A percentile compares a stretch with the other conserved stretches of the same genome.
Evolutionary conservation across 2,888 invertebrate genomes (phyloP).

Genomic region (Eueremaeus valkanovi): DNA sequence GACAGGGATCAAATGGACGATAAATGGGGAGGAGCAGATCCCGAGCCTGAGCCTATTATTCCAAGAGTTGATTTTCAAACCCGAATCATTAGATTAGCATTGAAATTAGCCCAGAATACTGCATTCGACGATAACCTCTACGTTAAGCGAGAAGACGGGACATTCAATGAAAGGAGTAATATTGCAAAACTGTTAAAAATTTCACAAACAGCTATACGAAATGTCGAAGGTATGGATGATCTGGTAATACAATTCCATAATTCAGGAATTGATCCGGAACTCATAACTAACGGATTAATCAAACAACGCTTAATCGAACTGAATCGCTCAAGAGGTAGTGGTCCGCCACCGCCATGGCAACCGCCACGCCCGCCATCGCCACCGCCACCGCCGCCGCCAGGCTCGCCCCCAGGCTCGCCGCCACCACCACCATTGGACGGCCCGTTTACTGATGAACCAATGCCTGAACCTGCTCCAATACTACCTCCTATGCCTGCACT

Average conservation of each 20-base stretch:
- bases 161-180: neutral
- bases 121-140: neutral
- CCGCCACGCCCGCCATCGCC: too few relatives aligned
- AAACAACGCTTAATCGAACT: neutral
- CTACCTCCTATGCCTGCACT: too few relatives aligned
- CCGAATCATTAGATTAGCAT: neutral
- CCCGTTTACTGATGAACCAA: too few relatives aligned
- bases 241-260: neutral
- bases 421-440: too few relatives aligned
- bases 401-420: too few relatives aligned
- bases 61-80: neutral
- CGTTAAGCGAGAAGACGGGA: neutral
- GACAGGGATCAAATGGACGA: neutral
- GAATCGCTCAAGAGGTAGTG: neutral
- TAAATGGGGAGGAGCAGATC: neutral
- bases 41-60: too few relatives aligned
- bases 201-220: neutral
- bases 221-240: neutral
- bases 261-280: neutral
- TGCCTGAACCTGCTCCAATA: too few relatives aligned
- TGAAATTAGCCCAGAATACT: neutral
- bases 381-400: too few relatives aligned
- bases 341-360: too few relatives aligned
- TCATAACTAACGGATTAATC: neutral
- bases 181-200: neutral